Conservation (phyloP, 2,113 vertebrate genomes). For the Notarius lentiginosus region DNA sequence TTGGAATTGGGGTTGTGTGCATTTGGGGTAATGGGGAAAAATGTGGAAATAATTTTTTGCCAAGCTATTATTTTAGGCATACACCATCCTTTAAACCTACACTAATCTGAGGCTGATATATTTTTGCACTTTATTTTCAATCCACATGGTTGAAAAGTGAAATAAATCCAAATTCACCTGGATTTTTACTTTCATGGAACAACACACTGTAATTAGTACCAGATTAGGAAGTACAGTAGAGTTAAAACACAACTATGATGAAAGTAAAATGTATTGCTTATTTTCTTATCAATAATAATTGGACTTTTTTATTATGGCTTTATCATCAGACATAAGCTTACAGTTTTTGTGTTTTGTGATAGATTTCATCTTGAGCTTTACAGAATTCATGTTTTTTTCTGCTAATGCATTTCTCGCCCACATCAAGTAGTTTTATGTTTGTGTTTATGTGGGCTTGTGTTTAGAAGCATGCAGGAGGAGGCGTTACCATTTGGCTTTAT, state of each 20-base stretch:
- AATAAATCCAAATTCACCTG: background rate
- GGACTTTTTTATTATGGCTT: background rate
- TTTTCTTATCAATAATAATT: background rate
- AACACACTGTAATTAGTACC: background rate
- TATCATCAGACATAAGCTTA: background rate
- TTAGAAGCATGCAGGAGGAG: slow-evolving; percentile 15
- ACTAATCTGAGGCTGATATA: background rate
- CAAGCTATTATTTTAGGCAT: background rate
- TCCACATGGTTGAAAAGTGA: background rate
- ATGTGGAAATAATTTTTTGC: background rate
- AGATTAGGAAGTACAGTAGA: background rate
- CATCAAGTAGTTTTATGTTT: slow-evolving; percentile 1
- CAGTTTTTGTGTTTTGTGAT: background rate
- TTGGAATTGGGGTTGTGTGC: background rate
- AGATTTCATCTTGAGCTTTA: background rate
- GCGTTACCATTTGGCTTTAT: background rate
- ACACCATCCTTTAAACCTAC: too few relatives aligned
- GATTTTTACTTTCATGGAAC: background rate
- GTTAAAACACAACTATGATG: background rate
- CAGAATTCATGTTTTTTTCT: background rate
- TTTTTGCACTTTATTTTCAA: background rate
- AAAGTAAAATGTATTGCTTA: background rate
- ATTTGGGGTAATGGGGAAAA: background rate
- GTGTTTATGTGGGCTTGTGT: slow-evolving; percentile 28
- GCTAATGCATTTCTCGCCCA: slow-evolving; percentile 17